Conservation (phyloP, 2,888 invertebrate species). For the Melieria picta region DNA sequence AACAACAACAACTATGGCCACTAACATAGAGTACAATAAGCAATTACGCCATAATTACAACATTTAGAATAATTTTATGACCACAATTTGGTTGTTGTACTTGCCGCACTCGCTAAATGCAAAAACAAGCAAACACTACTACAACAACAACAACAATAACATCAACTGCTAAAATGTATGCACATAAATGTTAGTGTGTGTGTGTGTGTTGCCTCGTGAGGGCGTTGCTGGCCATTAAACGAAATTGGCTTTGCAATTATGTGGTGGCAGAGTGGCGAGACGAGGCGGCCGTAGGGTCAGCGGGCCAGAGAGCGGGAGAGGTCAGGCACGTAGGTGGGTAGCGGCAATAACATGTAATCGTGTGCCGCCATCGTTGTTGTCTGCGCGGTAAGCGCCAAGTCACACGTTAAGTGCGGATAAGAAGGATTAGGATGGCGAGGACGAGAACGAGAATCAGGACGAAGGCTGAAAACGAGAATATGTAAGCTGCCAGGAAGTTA, state of each 20-base stretch:
- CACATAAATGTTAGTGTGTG: not conserved
- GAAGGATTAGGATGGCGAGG: too few species aligned
- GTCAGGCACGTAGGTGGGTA: not conserved
- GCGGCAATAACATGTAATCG: too few species aligned
- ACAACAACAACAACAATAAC: not conserved
- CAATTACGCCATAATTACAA: not conserved
- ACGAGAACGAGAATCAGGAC: too few species aligned
- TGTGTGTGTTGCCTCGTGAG: not conserved
- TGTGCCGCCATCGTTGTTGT: too few species aligned
- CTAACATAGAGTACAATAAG: not conserved
- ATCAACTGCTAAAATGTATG: not conserved
- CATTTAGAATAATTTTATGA: conserved; percentile 1
- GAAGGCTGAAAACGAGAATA: too few species aligned
- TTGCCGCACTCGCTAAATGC: not conserved
- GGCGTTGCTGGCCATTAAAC: conserved; percentile 4
- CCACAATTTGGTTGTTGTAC: not conserved
- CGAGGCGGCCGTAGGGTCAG: not conserved
- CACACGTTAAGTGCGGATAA: too few species aligned
- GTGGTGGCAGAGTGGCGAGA: not conserved
- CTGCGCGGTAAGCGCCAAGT: too few species aligned
- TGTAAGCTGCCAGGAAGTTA: too few species aligned
- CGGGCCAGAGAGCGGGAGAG: not conserved
- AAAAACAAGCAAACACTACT: too few species aligned
- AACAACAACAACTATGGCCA: not conserved
- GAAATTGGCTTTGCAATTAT: conserved; percentile 10